Evolutionary conservation across 2,888 invertebrate genomes (phyloP).

Genomic region (Eupithecia subfuscata): DNA sequence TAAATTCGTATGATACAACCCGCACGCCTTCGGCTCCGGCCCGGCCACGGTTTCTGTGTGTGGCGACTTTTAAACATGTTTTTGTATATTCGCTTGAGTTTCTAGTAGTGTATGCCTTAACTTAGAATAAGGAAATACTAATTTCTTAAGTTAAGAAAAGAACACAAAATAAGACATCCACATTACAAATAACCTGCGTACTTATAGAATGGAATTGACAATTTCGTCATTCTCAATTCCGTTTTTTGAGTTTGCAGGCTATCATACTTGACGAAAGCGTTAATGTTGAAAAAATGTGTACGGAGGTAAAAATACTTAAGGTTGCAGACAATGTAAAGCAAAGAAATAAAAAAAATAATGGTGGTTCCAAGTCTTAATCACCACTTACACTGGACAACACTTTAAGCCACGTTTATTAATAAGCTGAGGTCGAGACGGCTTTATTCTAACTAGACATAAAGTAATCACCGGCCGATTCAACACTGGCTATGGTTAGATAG

Average conservation of each 20-base stretch:
- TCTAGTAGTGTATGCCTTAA: background rate
- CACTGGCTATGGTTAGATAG: background rate
- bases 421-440: background rate
- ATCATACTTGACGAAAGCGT: background rate
- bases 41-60: too few species aligned
- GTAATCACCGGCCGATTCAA: background rate
- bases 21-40: too few species aligned
- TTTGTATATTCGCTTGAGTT: constrained; percentile 8
- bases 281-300: background rate
- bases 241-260: background rate
- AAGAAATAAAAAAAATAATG: background rate
- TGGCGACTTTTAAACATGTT: too few species aligned
- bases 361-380: background rate
- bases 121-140: constrained; percentile 4
- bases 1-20: too few species aligned
- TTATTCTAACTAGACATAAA: background rate
- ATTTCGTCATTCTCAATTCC: too few species aligned
- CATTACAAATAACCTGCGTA: background rate
- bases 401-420: background rate
- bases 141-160: background rate
- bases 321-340: background rate
- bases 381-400: constrained; percentile 5
- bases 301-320: background rate
- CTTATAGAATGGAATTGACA: background rate
- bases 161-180: background rate